Evolutionary conservation across 2,888 invertebrate species (phyloP).

Genomic region (Platerodrilus igneus): DNA sequence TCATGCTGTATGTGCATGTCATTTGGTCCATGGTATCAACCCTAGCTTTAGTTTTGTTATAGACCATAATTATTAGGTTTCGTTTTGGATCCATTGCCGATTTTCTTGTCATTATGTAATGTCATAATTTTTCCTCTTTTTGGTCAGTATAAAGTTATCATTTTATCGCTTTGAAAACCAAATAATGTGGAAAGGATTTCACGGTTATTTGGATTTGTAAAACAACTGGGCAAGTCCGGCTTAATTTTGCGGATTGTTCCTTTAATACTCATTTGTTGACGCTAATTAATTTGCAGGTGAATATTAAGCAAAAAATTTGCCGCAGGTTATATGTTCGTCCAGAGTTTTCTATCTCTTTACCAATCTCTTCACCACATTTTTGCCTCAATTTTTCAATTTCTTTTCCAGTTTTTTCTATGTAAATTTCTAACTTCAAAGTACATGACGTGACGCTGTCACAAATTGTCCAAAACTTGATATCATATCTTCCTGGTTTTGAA

Average conservation of each 20-base stretch:
- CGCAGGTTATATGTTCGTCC: too few relatives aligned
- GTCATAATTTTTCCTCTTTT: too few relatives aligned
- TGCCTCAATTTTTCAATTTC: slow-evolving; percentile 8
- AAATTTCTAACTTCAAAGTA: too few relatives aligned
- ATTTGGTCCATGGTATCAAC: slow-evolving; percentile 9
- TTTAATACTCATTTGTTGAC: slow-evolving; percentile 7
- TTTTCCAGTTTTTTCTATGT: too few relatives aligned
- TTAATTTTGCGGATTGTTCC: too few relatives aligned
- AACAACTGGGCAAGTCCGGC: slow-evolving; percentile 8
- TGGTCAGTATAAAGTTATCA: too few relatives aligned
- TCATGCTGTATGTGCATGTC: slow-evolving; percentile 1
- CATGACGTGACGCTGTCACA: slow-evolving; percentile 12
- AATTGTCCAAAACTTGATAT: slow-evolving; percentile 13
- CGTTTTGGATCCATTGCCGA: slow-evolving; percentile 8
- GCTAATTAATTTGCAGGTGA: slow-evolving; percentile 9
- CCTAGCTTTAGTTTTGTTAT: slow-evolving; percentile 11
- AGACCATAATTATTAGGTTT: slow-evolving; percentile 10
- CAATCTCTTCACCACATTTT: slow-evolving; percentile 6
- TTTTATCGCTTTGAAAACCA: too few relatives aligned
- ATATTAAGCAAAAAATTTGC: slow-evolving; percentile 9
- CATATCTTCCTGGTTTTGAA: slow-evolving; percentile 9
- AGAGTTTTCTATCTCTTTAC: slow-evolving; percentile 8
- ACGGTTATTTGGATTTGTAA: slow-evolving; percentile 7
- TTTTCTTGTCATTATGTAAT: too few relatives aligned
- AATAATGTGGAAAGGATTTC: slow-evolving; percentile 7